These are phyloP conservation scores for Ptychodera flava DNA, from an alignment of 35 echinoderm and acorn worm species.

Conservation along the genomic window DNA sequence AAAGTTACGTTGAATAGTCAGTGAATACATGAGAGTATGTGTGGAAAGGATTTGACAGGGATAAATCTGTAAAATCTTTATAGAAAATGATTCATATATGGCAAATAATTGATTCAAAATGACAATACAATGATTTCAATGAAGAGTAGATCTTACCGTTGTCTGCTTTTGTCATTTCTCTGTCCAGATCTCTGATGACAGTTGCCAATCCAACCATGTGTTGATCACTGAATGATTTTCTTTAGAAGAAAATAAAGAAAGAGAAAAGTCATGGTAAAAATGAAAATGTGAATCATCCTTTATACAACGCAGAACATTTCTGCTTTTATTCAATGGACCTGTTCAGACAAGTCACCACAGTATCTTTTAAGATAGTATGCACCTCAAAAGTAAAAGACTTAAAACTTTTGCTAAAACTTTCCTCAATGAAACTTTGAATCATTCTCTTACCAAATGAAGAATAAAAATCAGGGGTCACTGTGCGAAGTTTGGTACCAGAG, in stretches of 20 bases:
- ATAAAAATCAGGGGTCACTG: too few species aligned
- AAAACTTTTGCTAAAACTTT: too few species aligned
- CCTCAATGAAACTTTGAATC: too few species aligned
- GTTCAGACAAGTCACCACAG: too few species aligned
- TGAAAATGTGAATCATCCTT: too few species aligned
- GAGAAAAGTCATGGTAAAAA: too few species aligned
- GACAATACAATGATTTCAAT: conserved; percentile 6
- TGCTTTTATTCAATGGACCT: too few species aligned
- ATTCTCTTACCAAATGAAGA: too few species aligned
- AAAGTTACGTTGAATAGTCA: not conserved
- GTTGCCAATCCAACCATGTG: conserved; percentile 66
- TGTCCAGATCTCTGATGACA: conserved; percentile 88
- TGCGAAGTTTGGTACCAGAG: too few species aligned
- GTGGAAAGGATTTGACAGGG: not conserved
- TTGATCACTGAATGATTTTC: conserved; percentile 47
- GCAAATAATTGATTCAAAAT: conserved; percentile 22
- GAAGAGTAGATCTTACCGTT: conserved; percentile 32
- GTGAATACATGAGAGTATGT: not conserved
- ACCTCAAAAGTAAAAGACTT: too few species aligned
- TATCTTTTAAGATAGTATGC: too few species aligned
- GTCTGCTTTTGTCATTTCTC: conserved; percentile 69
- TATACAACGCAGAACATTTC: too few species aligned
- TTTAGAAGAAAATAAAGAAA: conserved; percentile 3
- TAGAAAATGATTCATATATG: not conserved
- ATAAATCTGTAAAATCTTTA: not conserved